phyloP scores from a whole-genome alignment of 35 echinoderm and acorn worm genomes.

The Amphiura filiformis region DNA sequence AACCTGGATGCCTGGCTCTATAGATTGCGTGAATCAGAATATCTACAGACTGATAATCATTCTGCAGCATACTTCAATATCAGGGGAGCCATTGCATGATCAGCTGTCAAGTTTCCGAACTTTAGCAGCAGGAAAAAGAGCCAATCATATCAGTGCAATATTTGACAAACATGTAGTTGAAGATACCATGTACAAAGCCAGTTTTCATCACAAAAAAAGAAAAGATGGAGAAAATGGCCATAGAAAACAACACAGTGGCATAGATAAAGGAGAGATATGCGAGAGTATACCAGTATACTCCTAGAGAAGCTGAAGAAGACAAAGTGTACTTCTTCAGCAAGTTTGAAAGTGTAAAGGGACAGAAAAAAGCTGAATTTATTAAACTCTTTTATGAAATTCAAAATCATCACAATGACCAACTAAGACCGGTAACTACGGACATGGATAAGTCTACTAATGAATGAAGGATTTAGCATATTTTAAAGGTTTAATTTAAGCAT shows the following conservation, averaged over 20 bases:
- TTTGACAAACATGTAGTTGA: neutral
- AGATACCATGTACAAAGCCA: neutral
- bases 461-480: too few relatives aligned
- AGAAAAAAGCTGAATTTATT: neutral
- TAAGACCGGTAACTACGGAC: too few relatives aligned
- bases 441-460: too few relatives aligned
- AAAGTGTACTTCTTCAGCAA: neutral
- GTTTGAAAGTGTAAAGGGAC: neutral
- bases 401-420: neutral
- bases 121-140: neutral
- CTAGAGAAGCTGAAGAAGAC: neutral
- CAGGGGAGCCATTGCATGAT: neutral
- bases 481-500: too few relatives aligned
- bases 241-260: neutral
- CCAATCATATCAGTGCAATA: neutral
- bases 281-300: neutral
- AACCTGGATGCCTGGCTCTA: neutral
- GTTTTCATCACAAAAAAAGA: neutral
- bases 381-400: neutral
- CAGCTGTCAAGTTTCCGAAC: neutral
- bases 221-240: neutral
- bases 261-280: neutral
- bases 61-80: neutral
- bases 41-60: neutral
- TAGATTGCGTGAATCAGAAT: neutral